Evolutionary conservation across 2,113 vertebrate species (phyloP).

Genomic region (Chunga burmeisteri): DNA sequence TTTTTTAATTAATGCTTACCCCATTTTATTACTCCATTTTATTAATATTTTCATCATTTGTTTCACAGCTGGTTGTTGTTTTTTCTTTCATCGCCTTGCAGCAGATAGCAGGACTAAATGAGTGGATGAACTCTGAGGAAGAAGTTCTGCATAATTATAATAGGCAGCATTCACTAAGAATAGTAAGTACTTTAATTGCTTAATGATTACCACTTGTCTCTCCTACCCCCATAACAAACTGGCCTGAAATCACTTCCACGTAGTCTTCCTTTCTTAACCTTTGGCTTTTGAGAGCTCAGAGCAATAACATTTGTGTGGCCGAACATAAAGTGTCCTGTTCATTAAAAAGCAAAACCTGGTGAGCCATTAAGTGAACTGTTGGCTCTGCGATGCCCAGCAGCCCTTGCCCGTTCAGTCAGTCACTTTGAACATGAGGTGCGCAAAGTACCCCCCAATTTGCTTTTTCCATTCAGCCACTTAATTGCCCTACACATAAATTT

Average conservation of each 20-base stretch:
- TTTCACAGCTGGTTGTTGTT: background rate
- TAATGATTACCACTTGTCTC: background rate
- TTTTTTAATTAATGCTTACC: background rate
- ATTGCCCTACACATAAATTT: background rate
- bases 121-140: background rate
- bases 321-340: background rate
- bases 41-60: background rate
- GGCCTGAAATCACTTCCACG: background rate
- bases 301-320: fast-evolving
- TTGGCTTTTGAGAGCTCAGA: background rate
- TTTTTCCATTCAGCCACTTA: background rate
- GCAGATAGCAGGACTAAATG: background rate
- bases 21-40: background rate
- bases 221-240: background rate
- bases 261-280: background rate
- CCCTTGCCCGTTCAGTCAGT: too few relatives aligned
- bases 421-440: background rate
- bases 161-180: background rate
- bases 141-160: background rate
- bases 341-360: too few relatives aligned
- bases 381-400: background rate
- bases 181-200: background rate
- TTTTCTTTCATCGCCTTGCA: background rate
- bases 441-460: background rate
- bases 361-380: too few relatives aligned